Conservation (phyloP, 2,113 vertebrate genomes). For the Protobothrops flavoviridis region DNA sequence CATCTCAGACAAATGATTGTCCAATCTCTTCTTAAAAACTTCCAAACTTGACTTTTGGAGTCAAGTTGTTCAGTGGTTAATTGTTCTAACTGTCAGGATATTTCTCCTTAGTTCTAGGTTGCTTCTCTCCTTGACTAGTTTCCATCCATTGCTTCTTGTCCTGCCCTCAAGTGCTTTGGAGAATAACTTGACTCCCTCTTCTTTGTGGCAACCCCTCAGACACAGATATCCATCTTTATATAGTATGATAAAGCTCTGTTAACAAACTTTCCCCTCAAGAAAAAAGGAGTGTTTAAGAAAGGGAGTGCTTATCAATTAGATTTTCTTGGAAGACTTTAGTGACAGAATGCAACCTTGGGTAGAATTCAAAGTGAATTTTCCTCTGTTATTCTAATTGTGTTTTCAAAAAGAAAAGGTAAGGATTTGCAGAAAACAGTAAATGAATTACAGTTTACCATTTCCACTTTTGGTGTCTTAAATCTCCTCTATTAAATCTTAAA, state of each 20-base stretch:
- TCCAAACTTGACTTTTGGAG: no score
- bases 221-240: background rate
- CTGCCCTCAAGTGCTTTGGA: no score
- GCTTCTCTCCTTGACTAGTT: no score
- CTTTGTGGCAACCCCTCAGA: background rate
- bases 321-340: conserved; percentile 53
- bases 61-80: no score
- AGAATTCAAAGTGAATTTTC: conserved; percentile 28
- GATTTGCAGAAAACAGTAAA: conserved; percentile 21
- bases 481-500: conserved; percentile 26
- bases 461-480: conserved; percentile 21
- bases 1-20: no score
- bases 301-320: conserved; percentile 27
- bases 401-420: conserved; percentile 16
- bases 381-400: background rate
- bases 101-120: no score
- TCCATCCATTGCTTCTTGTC: no score
- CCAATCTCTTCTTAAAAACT: no score
- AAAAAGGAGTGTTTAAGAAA: conserved; percentile 31
- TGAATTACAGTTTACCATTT: conserved; percentile 32
- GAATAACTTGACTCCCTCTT: no score
- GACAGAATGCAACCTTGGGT: conserved; percentile 52
- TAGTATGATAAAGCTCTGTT: background rate
- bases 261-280: conserved; percentile 10
- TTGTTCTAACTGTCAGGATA: no score